Conservation (phyloP, 1,140 invertebrate genomes). For the Lepeophtheirus salmonis region DNA sequence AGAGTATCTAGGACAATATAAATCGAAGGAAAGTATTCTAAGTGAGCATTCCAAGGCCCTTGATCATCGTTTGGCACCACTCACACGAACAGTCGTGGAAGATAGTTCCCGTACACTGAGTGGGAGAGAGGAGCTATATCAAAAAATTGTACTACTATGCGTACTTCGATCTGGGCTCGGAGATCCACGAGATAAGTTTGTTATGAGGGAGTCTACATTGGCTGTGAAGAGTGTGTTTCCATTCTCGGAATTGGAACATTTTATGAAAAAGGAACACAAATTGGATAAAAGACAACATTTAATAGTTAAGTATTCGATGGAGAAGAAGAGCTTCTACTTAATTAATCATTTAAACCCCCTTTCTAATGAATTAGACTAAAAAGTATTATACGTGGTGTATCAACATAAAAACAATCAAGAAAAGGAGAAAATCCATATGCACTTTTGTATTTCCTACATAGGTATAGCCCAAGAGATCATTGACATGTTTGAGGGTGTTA, state of each 20-base stretch:
- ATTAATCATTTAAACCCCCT: too few relatives aligned
- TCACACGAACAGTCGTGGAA: not conserved
- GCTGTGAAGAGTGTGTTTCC: not conserved
- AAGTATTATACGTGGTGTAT: too few relatives aligned
- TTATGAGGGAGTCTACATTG: not conserved
- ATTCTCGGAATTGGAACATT: not conserved
- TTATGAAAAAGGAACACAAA: not conserved
- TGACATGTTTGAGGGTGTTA: too few relatives aligned
- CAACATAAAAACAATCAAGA: too few relatives aligned
- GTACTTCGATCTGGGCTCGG: not conserved
- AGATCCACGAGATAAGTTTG: not conserved
- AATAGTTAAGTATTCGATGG: not conserved
- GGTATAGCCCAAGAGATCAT: too few relatives aligned
- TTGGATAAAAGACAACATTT: not conserved
- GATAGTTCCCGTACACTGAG: not conserved
- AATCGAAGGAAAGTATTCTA: not conserved
- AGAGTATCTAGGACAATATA: not conserved
- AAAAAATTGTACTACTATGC: not conserved
- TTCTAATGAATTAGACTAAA: too few relatives aligned
- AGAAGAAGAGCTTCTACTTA: too few relatives aligned
- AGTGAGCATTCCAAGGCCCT: not conserved
- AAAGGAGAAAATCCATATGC: too few relatives aligned
- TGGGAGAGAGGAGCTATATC: not conserved
- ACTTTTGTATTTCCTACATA: too few relatives aligned
- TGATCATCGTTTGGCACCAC: not conserved